These are phyloP conservation scores for Meloe dianella DNA, from an alignment of 2,888 invertebrate genomes.

Conservation along the genomic window DNA sequence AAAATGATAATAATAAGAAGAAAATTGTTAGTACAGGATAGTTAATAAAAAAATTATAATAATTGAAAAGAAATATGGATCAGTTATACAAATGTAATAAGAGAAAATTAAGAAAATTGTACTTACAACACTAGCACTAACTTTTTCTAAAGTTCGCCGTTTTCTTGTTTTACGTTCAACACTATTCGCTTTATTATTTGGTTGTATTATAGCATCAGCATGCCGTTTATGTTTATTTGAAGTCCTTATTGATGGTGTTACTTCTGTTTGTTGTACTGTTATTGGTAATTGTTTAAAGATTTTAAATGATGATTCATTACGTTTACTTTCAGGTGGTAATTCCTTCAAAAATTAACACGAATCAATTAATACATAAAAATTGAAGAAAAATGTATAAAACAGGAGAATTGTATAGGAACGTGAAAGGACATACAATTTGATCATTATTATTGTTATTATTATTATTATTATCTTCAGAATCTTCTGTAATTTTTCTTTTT, in stretches of 20 bases:
- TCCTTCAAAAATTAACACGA: slow-evolving; percentile 52
- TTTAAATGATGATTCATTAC: slow-evolving; percentile 45
- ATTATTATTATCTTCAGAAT: background rate
- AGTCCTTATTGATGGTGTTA: slow-evolving; percentile 42
- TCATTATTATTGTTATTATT: background rate
- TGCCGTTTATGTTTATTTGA: slow-evolving; percentile 55
- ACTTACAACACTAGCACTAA: slow-evolving; percentile 69
- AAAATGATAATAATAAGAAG: too few species aligned
- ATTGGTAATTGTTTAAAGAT: slow-evolving; percentile 56
- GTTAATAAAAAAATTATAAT: background rate
- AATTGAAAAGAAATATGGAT: background rate
- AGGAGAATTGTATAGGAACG: background rate
- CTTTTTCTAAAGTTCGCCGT: slow-evolving; percentile 68
- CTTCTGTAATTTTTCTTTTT: background rate
- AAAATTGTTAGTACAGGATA: too few species aligned
- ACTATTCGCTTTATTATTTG: slow-evolving; percentile 33
- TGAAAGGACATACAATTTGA: background rate
- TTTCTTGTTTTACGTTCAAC: slow-evolving; percentile 60
- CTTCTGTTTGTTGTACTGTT: slow-evolving; percentile 48
- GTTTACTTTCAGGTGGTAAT: slow-evolving; percentile 52
- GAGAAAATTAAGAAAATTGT: slow-evolving; percentile 32
- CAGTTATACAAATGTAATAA: background rate
- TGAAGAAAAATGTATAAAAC: too few species aligned
- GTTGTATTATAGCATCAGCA: slow-evolving; percentile 44
- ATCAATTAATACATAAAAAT: slow-evolving; percentile 3